These are phyloP conservation scores for Clarias laeviceps DNA, from an alignment of 2,797 vertebrate species.

Conservation along the genomic window DNA sequence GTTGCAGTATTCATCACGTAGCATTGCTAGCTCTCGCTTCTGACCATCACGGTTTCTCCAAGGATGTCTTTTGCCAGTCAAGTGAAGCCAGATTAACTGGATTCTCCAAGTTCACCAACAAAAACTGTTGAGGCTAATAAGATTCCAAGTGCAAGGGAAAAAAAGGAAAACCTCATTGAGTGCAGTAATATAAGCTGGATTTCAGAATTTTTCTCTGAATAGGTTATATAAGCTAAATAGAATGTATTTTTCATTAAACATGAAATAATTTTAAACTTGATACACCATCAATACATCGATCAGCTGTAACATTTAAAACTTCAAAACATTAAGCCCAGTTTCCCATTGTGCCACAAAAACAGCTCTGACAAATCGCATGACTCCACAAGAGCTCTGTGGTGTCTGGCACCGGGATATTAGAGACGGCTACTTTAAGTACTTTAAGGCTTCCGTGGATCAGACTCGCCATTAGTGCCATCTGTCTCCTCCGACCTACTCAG, in stretches of 20 bases:
- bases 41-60: neutral
- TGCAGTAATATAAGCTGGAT: neutral
- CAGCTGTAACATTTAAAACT: too few species aligned
- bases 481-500: too few species aligned
- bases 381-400: too few species aligned
- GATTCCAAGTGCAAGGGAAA: neutral
- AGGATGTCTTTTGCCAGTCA: neutral
- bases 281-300: too few species aligned
- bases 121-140: neutral
- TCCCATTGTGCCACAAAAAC: too few species aligned
- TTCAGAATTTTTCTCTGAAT: neutral
- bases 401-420: too few species aligned
- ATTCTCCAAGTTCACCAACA: neutral
- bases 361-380: too few species aligned
- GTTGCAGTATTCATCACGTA: conserved; percentile 48
- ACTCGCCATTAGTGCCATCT: too few species aligned
- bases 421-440: too few species aligned
- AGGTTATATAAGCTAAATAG: neutral
- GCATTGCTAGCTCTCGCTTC: neutral
- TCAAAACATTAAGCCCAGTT: too few species aligned
- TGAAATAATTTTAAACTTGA: neutral
- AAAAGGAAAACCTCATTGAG: neutral
- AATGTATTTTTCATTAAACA: neutral
- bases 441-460: too few species aligned
- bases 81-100: neutral